Conservation (phyloP, 2,113 vertebrate genomes). For the Cettia cetti region DNA sequence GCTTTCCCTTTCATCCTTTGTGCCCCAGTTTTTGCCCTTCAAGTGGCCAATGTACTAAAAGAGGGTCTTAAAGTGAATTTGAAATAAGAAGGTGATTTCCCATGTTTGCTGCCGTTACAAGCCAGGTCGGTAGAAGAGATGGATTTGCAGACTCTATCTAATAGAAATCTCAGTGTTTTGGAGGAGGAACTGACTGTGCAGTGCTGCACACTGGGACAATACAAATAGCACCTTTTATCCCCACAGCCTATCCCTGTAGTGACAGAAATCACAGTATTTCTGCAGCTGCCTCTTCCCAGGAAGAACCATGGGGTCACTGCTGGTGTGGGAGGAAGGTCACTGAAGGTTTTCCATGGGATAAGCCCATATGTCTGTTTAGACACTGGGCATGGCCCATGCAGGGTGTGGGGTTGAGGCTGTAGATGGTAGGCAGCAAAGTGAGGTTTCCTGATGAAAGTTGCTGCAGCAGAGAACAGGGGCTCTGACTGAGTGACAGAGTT, state of each 20-base stretch:
- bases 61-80: not conserved
- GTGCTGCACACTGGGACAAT: not conserved
- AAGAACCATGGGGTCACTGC: not conserved
- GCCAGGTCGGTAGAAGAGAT: not conserved
- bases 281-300: not conserved
- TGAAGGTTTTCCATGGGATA: not conserved
- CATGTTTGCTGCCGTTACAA: not conserved
- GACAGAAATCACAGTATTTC: not conserved
- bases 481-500: not conserved
- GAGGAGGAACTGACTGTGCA: not conserved
- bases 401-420: not conserved
- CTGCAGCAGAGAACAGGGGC: fast-evolving
- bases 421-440: not conserved
- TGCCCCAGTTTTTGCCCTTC: not conserved
- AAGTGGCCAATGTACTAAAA: not conserved
- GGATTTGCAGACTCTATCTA: not conserved
- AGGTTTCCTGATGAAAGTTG: not conserved
- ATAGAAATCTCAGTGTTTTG: not conserved
- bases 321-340: not conserved
- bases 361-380: not conserved
- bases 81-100: not conserved
- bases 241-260: not conserved
- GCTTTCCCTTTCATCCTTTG: not conserved
- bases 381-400: fast-evolving
- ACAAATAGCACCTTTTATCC: not conserved